Percentiles rank a stretch among this genome's conserved stretches.
Conservation (phyloP, 64 coral and sea anemone genomes). For the Montipora sp. region DNA sequence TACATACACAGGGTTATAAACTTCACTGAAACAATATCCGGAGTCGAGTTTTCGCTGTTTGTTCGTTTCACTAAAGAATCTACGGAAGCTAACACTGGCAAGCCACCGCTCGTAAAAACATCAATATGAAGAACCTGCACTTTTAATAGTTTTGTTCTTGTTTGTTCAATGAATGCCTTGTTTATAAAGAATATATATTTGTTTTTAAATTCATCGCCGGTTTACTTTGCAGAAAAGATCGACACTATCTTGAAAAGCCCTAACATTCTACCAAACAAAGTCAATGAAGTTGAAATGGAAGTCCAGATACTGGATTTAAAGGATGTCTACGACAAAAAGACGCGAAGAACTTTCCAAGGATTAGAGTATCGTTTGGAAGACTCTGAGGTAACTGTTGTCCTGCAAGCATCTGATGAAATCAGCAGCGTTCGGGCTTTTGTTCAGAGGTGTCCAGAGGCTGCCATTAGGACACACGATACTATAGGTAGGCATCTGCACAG, state of each 20-base stretch:
- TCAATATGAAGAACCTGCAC: no score
- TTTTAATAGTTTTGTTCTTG: no score
- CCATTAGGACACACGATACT: conserved; percentile 42
- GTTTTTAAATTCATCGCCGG: no score
- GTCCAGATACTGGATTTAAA: conserved; percentile 50
- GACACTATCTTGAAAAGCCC: background rate
- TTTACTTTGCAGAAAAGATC: background rate
- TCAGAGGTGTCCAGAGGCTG: conserved; percentile 39
- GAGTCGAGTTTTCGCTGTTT: no score
- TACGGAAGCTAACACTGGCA: no score
- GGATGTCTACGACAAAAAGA: conserved; percentile 55
- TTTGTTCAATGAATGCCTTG: no score
- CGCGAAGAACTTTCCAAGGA: conserved; percentile 29
- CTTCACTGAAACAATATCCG: no score
- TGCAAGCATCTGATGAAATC: conserved; percentile 22
- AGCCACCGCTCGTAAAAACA: no score
- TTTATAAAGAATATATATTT: no score
- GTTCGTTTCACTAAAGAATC: no score
- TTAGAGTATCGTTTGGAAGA: conserved; percentile 41
- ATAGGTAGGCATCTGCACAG: background rate
- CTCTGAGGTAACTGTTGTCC: conserved; percentile 10
- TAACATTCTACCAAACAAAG: background rate
- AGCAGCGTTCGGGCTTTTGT: conserved; percentile 14
- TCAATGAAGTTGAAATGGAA: conserved; percentile 20
- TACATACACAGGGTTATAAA: no score